Conservation (phyloP, 2,888 invertebrate species). For the Phyllotreta cruciferae region DNA sequence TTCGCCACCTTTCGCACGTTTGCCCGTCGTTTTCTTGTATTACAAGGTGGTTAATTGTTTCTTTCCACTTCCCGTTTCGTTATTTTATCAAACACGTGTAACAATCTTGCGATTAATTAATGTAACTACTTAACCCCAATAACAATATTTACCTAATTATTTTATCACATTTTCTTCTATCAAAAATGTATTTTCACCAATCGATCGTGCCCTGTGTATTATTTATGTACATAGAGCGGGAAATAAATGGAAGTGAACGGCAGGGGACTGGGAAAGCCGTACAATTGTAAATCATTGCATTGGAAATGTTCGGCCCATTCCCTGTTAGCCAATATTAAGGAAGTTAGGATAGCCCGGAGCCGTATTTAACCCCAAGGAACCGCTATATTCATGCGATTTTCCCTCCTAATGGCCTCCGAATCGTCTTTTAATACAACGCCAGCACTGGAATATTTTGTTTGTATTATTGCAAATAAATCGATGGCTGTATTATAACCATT, state of each 20-base stretch:
- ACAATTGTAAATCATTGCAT: conserved; percentile 46
- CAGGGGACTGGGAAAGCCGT: conserved; percentile 27
- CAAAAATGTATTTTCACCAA: no score
- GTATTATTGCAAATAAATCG: neutral
- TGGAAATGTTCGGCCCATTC: conserved; percentile 47
- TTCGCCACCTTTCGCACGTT: conserved; percentile 12
- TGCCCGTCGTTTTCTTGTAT: conserved; percentile 12
- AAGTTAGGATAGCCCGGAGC: conserved; percentile 35
- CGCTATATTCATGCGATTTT: conserved; percentile 36
- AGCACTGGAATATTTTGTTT: conserved; percentile 25
- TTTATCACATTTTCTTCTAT: no score
- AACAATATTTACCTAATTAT: no score
- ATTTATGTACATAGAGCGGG: conserved; percentile 18
- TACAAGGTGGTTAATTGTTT: conserved; percentile 20
- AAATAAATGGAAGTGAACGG: conserved; percentile 21
- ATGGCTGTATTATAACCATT: neutral
- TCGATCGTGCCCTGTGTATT: neutral
- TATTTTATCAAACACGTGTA: no score
- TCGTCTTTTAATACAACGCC: conserved; percentile 27
- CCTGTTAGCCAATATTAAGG: conserved; percentile 46
- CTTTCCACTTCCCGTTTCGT: no score
- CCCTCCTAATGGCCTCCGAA: conserved; percentile 23
- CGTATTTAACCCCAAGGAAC: conserved; percentile 38
- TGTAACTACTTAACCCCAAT: no score
- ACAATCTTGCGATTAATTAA: no score